Percentiles rank a stretch among this genome's conserved stretches.
Conservation (phyloP, 2,113 vertebrate genomes). For the Spilogale gracilis region DNA sequence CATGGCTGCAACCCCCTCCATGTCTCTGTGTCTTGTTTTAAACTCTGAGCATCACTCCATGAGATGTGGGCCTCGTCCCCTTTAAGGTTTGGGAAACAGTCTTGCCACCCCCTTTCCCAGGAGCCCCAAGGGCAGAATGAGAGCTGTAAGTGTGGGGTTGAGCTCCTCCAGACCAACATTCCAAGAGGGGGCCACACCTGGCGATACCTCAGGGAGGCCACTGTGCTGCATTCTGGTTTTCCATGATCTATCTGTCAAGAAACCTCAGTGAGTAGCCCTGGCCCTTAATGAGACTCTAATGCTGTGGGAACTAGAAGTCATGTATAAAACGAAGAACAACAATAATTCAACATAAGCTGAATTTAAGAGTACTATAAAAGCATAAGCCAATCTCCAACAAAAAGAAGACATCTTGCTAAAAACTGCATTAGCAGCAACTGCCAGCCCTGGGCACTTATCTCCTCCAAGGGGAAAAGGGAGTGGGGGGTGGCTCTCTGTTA, state of each 20-base stretch:
- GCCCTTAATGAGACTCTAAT: constrained; percentile 43
- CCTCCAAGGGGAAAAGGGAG: not conserved
- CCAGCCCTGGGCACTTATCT: constrained; percentile 49
- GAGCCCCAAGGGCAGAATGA: not conserved
- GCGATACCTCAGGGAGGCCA: not conserved
- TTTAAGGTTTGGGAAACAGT: too few relatives aligned
- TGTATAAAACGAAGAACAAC: not conserved
- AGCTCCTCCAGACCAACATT: not conserved
- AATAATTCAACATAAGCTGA: constrained; percentile 69
- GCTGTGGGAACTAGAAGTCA: constrained; percentile 41
- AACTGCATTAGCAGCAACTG: constrained; percentile 53
- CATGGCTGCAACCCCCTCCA: not conserved
- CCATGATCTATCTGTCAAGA: constrained; percentile 59
- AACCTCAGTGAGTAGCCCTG: constrained; percentile 57
- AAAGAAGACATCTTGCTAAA: constrained; percentile 77
- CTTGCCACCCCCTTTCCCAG: not conserved
- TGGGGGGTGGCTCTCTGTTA: not conserved
- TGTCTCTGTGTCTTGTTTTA: not conserved
- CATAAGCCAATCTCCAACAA: constrained; percentile 59
- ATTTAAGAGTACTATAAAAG: constrained; percentile 74
- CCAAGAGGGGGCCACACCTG: not conserved
- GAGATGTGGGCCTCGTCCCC: not conserved
- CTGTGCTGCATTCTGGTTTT: not conserved
- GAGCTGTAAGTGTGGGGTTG: not conserved
- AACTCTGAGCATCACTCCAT: not conserved